Base-by-base conservation (phyloP, 2,113 vertebrate genomes). In the Tympanuchus pallidicinctus region DNA sequence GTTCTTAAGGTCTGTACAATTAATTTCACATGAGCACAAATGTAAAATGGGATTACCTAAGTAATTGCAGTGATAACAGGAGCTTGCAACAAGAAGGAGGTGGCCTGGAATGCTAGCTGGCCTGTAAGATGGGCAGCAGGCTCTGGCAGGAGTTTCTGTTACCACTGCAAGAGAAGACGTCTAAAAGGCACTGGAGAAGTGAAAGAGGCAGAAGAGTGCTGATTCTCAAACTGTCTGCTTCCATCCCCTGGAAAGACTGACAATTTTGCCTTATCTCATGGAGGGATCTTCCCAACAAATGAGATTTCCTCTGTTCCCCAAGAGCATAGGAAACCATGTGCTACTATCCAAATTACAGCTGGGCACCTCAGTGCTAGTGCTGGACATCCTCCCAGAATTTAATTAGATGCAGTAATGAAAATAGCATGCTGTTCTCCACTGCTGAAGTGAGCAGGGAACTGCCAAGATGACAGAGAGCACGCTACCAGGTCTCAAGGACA, bases 371-470 rank as follows among this genome's bases (percentile, higher is more conserved):
- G 14, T 61, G 34, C 47, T 73, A 43, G 38, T 36, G n/a, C 66
- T 91, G 81, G 54, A 69, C 60, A 60, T 47, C 27, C 34, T 87
- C 60, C 82, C 48, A 61, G 30, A 36, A 76, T 85, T 87, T 91
- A 69, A 79, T 82, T 76, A 88, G 63, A 91, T 17, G 30, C 36
- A 72, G n/a, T 52, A 91, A 82, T 73, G 59, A 85, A 91, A 82
- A 59, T 5, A 76, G 36, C 36, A 77, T 34, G 36, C 30, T 70
- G 20, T 40, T 85, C 59, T 79, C 15, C 10, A 0, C n/a, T 82
- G 75, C 38, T 79, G 70, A 89, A 94, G 79, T 17, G 21, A 89
- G 24, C 48, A 87, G 48, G 18, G 59, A 91, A 30, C 59, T 69
- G 48, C 43, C 0, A 1, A 82, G 27, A 27, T 0, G 0, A 32